Base-by-base conservation (phyloP, 2,797 vertebrate species). In the Leptodactylus fallax region DNA sequence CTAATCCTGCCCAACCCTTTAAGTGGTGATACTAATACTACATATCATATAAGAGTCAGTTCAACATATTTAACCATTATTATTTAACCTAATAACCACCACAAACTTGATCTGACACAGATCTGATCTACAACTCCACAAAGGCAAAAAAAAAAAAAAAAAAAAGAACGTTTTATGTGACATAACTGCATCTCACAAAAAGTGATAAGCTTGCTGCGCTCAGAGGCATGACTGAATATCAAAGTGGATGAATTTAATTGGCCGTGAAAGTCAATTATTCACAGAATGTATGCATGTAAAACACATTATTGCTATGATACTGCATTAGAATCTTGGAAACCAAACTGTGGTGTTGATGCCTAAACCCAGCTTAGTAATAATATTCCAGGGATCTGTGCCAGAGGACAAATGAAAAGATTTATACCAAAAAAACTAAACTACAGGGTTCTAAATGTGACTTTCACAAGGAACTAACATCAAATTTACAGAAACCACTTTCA, bases 311-410 rank as follows among this genome's bases (percentile, higher is more conserved):
- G 81, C 87, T 69, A 88, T 71, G 81, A 88, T 84, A 82, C 74
- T 74, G 87, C 77, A 60, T 74, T 79, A 63, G 23, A 79, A 80
- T 85, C 87, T 19, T 85, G 82, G 87, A 88, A 80, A 85, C 82
- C 65, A 88, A 63, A 85, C 60, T n/a, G 71, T 23, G 36, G 16
- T 61, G 51, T 45, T 87, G 78, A 25, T 83, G 81, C 72, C 63
- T 79, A 87, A 77, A 87, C 72, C 51, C 81, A n/a, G 51, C 53
- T 88, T 79, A 88, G 81, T 79, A 87, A 87, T 87, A 87, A 87
- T 87, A 87, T 87, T 79, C 74, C 87, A 87, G 25, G 87, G 87
- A 87, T 56, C 21, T 17, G 19, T 47, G 81, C 74, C 81, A 87
- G 72, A 53, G 60, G 72, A 71, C 60, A 84, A 87, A 78, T 17